Evolutionary conservation across 2,888 invertebrate species (phyloP).

Genomic region (Rugalucina vietnamica): DNA sequence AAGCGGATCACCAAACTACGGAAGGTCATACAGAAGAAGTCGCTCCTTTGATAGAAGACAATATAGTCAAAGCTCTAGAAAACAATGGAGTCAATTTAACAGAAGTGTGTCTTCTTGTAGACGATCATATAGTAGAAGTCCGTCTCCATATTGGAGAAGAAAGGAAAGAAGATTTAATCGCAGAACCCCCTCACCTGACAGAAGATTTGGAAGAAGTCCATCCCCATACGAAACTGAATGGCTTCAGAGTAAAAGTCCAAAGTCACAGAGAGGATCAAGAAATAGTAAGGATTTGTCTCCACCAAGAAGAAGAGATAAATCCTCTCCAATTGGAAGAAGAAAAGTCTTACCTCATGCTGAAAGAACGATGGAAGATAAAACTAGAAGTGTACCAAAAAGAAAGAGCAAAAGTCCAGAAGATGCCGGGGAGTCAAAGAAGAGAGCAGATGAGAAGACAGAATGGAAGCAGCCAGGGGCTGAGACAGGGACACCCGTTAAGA

Average conservation of each 20-base stretch:
- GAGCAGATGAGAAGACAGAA: neutral
- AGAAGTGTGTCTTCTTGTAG: neutral
- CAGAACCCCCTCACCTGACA: too few species aligned
- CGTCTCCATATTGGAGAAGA: neutral
- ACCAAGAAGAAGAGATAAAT: neutral
- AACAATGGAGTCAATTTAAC: neutral
- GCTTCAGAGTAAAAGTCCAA: conserved; percentile 8
- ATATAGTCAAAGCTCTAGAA: neutral
- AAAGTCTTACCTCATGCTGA: too few species aligned
- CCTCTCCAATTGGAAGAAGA: too few species aligned
- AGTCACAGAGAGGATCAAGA: neutral
- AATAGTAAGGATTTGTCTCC: neutral
- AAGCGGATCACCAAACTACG: neutral
- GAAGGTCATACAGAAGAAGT: conserved; percentile 11
- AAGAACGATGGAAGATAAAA: neutral
- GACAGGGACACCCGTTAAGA: neutral
- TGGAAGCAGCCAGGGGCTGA: neutral
- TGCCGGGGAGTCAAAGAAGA: neutral
- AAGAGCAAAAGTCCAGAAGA: neutral
- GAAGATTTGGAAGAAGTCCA: neutral
- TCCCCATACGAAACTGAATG: too few species aligned
- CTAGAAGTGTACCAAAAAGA: neutral
- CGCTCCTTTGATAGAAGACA: neutral
- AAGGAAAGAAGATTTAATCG: too few species aligned
- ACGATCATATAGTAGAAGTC: neutral